A percentile compares a stretch with the other conserved stretches of the same genome.
Evolutionary conservation across 2,797 vertebrate species (phyloP).

Genomic region (Oceanodroma leucorhoa): DNA sequence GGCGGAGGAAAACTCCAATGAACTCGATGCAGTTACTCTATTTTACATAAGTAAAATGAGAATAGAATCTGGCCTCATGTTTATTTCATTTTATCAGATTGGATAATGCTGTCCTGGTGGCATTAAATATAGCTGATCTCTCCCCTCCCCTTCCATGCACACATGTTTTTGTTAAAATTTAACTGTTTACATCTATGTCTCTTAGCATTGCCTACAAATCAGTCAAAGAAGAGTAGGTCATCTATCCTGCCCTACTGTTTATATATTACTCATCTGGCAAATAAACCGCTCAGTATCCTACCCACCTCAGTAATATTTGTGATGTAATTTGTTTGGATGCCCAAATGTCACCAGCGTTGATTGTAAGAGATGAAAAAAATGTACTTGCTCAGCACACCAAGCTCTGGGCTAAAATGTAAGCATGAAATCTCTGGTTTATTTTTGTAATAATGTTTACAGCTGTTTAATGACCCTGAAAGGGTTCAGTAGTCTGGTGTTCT

Average conservation of each 20-base stretch:
- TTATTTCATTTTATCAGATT: conserved; percentile 43
- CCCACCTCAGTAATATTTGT: conserved; percentile 76
- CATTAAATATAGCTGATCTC: conserved; percentile 49
- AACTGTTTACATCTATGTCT: conserved; percentile 71
- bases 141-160: background rate
- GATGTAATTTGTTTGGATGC: conserved; percentile 81
- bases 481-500: conserved; percentile 79
- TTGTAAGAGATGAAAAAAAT: conserved; percentile 80
- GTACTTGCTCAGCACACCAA: conserved; percentile 80
- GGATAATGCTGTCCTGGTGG: conserved; percentile 36
- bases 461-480: conserved; percentile 86
- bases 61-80: conserved; percentile 25
- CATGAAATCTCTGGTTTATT: conserved; percentile 85
- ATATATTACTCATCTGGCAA: conserved; percentile 78
- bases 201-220: conserved; percentile 54
- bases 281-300: conserved; percentile 79
- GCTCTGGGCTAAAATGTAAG: conserved; percentile 85
- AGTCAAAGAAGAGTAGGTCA: conserved; percentile 69
- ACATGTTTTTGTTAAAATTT: conserved; percentile 54
- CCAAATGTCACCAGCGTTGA: conserved; percentile 82
- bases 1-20: background rate
- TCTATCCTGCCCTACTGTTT: conserved; percentile 50
- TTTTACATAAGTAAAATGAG: conserved; percentile 27
- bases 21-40: background rate
- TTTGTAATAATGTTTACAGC: conserved; percentile 87